Evolutionary conservation across 37 sponge, comb jelly and placozoan genomes (phyloP).

Genomic region (Ianthella basta): DNA sequence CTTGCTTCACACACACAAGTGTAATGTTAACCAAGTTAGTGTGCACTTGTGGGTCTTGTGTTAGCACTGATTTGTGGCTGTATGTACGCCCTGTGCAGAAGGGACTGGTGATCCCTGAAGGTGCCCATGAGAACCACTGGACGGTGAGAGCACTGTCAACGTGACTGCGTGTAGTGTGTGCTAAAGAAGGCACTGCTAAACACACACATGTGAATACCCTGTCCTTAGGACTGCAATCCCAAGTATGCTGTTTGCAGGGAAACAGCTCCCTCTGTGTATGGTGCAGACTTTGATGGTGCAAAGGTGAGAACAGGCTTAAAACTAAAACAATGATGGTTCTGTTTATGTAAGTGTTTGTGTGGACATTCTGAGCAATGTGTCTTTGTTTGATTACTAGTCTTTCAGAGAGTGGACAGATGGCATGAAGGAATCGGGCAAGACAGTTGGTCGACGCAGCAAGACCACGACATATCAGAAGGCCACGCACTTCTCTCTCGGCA

Average conservation of each 20-base stretch:
- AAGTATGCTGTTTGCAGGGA: background rate
- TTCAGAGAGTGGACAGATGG: constrained; percentile 36
- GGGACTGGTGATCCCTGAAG: constrained; percentile 18
- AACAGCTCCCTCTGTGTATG: constrained; percentile 44
- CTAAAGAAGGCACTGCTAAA: too few species aligned
- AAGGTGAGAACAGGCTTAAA: constrained; percentile 34
- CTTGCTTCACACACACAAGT: background rate
- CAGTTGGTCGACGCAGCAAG: constrained; percentile 51
- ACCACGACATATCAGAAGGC: constrained; percentile 64
- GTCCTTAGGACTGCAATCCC: constrained; percentile 38
- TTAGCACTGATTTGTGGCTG: constrained; percentile 9
- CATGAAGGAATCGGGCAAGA: constrained; percentile 11
- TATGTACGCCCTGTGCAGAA: constrained; percentile 31
- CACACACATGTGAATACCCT: too few species aligned
- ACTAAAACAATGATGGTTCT: background rate
- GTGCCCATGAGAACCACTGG: constrained; percentile 20
- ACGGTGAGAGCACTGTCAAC: constrained; percentile 28
- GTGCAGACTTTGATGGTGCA: constrained; percentile 57
- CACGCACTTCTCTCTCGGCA: constrained; percentile 76
- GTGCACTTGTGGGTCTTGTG: too few species aligned
- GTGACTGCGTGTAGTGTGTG: too few species aligned
- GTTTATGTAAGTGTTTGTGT: background rate
- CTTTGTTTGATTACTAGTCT: constrained; percentile 8
- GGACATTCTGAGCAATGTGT: background rate
- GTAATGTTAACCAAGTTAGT: too few species aligned